phyloP scores from a whole-genome alignment of 2,113 vertebrate genomes.

The Crotalus tigris region DNA sequence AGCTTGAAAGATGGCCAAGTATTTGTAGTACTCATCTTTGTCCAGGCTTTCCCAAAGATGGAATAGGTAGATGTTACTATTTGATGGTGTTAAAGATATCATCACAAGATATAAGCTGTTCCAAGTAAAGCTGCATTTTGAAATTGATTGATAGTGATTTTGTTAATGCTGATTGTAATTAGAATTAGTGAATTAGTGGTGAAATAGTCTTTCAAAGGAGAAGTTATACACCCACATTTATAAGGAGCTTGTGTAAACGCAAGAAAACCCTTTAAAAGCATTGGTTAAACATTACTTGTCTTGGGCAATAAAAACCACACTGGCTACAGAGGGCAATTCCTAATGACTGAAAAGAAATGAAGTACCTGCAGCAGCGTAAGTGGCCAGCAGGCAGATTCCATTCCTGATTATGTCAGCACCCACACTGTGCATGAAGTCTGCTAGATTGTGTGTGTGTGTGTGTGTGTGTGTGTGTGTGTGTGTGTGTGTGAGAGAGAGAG shows the following conservation, averaged over 20 bases:
- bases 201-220: not conserved
- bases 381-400: not conserved
- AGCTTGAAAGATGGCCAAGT: not conserved
- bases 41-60: not conserved
- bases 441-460: not conserved
- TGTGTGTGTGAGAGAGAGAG: too few species aligned
- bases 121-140: not conserved
- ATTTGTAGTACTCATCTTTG: not conserved
- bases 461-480: not conserved
- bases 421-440: not conserved
- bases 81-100: not conserved
- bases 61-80: not conserved
- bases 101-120: too few species aligned
- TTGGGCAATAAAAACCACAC: not conserved
- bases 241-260: not conserved
- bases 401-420: not conserved
- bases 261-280: not conserved
- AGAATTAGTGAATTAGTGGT: not conserved
- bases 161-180: not conserved
- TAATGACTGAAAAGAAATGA: not conserved
- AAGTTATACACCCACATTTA: not conserved
- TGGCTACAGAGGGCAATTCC: not conserved
- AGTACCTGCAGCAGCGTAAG: not conserved
- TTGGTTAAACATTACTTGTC: not conserved
- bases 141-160: not conserved